Percentiles rank a stretch among this genome's conserved stretches.
Evolutionary conservation across 2,797 vertebrate genomes (phyloP).

Genomic region (Microchirus variegatus): DNA sequence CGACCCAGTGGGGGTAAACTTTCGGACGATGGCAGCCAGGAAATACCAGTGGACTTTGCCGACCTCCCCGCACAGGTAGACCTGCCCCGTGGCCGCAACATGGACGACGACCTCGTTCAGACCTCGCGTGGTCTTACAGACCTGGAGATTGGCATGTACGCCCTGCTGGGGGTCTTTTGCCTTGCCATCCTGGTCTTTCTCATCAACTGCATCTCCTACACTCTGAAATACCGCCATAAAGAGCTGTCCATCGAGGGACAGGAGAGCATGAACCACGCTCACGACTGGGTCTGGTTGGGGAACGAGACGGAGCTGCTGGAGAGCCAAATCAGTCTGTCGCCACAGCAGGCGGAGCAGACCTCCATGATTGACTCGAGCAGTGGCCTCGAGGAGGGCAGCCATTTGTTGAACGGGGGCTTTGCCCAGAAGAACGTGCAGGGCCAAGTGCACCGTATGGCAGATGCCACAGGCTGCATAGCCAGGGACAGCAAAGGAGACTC

Average conservation of each 20-base stretch:
- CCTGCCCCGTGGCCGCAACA: slow-evolving; percentile 80
- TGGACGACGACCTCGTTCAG: slow-evolving; percentile 86
- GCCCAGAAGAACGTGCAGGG: slow-evolving; percentile 82
- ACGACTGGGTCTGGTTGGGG: slow-evolving; percentile 98
- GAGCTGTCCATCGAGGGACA: slow-evolving; percentile 90
- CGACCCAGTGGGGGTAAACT: slow-evolving; percentile 81
- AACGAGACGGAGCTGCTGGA: slow-evolving; percentile 91
- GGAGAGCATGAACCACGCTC: slow-evolving; percentile 88
- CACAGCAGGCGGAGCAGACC: slow-evolving; percentile 87
- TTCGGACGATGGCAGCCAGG: slow-evolving; percentile 80
- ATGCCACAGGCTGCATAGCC: slow-evolving; percentile 62
- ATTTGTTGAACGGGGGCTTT: slow-evolving; percentile 85
- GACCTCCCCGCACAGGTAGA: slow-evolving; percentile 92
- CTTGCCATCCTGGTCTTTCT: slow-evolving; percentile 97
- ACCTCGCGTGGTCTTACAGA: slow-evolving; percentile 87
- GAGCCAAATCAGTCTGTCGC: slow-evolving; percentile 80
- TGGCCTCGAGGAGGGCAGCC: slow-evolving; percentile 82
- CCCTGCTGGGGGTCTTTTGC: slow-evolving; percentile 96
- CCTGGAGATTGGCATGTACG: slow-evolving; percentile 98
- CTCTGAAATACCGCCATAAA: slow-evolving; percentile 93
- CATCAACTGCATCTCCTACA: slow-evolving; percentile 95
- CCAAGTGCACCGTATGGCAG: slow-evolving; percentile 81
- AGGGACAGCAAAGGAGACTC: slow-evolving; percentile 87
- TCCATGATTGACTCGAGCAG: slow-evolving; percentile 87
- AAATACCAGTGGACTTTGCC: slow-evolving; percentile 88